Percentiles rank a stretch among this genome's conserved stretches.
phyloP scores from a whole-genome alignment of 2,797 vertebrate genomes.

The Falco columbarius region DNA sequence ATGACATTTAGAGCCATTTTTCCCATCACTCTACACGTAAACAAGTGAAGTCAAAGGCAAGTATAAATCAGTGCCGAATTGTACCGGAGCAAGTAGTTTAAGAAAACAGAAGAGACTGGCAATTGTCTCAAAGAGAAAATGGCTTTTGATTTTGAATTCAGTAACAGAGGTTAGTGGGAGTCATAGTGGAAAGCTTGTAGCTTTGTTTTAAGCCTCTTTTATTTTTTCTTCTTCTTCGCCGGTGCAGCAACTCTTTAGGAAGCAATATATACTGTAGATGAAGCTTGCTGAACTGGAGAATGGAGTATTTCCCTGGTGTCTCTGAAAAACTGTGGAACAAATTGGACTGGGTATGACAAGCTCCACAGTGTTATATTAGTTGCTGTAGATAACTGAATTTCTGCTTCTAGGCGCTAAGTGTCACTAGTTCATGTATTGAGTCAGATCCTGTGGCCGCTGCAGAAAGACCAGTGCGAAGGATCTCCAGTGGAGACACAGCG shows the following conservation, averaged over 20 bases:
- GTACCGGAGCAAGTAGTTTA: not conserved
- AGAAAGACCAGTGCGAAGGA: not conserved
- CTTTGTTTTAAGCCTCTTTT: not conserved
- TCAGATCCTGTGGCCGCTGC: not conserved
- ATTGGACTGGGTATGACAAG: conserved; percentile 67
- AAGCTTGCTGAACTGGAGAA: conserved; percentile 57
- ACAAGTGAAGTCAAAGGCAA: conserved; percentile 9
- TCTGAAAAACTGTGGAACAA: conserved; percentile 51
- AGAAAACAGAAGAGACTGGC: not conserved
- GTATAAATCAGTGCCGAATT: conserved; percentile 29
- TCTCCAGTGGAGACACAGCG: not conserved
- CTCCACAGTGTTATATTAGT: conserved; percentile 59
- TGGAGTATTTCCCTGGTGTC: conserved; percentile 64
- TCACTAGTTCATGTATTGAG: not conserved
- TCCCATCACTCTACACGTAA: not conserved
- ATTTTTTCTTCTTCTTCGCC: not conserved
- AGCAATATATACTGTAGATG: conserved; percentile 53
- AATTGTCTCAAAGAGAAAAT: conserved; percentile 9
- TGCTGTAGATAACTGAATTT: conserved; percentile 56
- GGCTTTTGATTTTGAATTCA: conserved; percentile 15
- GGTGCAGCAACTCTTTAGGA: conserved; percentile 25
- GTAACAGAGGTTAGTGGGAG: not conserved
- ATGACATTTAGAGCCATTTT: conserved; percentile 25
- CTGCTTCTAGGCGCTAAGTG: conserved; percentile 51
- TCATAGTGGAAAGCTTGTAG: not conserved